Base-by-base conservation (phyloP, 2,113 vertebrate species). In the Grantiella picta region DNA sequence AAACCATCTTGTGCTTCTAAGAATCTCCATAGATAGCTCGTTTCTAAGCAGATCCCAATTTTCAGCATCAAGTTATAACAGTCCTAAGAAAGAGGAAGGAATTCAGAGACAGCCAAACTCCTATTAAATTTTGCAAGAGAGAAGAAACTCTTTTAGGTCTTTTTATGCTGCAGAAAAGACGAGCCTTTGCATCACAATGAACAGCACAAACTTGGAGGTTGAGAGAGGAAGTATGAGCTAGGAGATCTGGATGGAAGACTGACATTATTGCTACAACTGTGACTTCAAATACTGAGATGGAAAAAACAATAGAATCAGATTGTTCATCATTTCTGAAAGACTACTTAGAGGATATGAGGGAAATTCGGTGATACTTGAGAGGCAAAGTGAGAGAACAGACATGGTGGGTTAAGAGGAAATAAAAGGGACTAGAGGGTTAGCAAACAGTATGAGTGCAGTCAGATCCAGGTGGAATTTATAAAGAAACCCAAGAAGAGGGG, bases 301-400 rank as follows among this genome's bases (percentile, higher is more conserved):
- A 84, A 97, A 91, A 92, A 94, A 15, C 57, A 91, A 85, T 18
- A 72, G 76, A 79, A 64, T 82, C 12, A 31, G 50, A 54, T 33
- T 88, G 82, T 78, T 59, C 63, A 50, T 87, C 40, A 94, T 89
- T 89, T 82, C 77, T 92, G 59, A 94, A 92, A 90, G 31, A 76
- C 23, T 14, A 11, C 28, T 92, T 2, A 1, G 73, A 95, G 78
- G 53, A 78, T 94, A 84, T 42, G 73, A 71, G 59, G 69, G 82
- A 89, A 96, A 42, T 91, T 50, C 72, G 56, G 73, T 42, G 75
- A 96, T 61, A 92, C 40, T 69, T 82, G 85, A 96, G 76, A 95
- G 53, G 79, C 29, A 91, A 89, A 96, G 89, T 91, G 69, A 86
- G 57, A 85, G 85, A 96, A 80, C 84, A 97, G 95, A 82, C 77